phyloP scores from a whole-genome alignment of 2,113 vertebrate species.

The Struthio camelus region DNA sequence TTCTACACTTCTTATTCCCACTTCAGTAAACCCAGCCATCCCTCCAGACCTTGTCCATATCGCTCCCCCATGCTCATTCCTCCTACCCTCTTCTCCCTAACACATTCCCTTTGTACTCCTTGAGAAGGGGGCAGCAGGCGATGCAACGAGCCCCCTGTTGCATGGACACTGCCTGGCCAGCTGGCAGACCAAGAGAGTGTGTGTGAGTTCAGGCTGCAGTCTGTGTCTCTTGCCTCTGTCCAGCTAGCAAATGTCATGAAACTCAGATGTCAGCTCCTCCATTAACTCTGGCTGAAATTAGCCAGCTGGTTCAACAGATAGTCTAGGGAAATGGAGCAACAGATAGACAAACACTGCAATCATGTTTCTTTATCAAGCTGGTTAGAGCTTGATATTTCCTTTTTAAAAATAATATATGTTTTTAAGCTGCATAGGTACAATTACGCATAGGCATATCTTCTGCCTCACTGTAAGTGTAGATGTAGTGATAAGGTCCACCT shows the following conservation, averaged over 20 bases:
- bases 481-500: background rate
- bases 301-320: background rate
- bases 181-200: background rate
- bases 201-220: background rate
- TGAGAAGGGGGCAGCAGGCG: background rate
- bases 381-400: background rate
- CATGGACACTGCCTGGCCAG: background rate
- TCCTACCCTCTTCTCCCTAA: background rate
- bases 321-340: background rate
- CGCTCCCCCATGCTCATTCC: background rate
- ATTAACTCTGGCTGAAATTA: background rate
- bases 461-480: background rate
- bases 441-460: background rate
- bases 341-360: background rate
- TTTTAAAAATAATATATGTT: background rate
- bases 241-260: background rate
- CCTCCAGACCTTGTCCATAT: background rate
- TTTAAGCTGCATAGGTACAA: background rate
- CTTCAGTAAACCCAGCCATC: background rate
- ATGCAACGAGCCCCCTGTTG: background rate
- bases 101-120: background rate
- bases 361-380: background rate
- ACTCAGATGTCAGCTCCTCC: background rate
- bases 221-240: background rate
- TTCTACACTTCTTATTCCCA: background rate